Evolutionary conservation across 1,140 invertebrate genomes (phyloP), one percentile per base, ranked within the genome.

Genomic region (Aphidius gifuensis): DNA sequence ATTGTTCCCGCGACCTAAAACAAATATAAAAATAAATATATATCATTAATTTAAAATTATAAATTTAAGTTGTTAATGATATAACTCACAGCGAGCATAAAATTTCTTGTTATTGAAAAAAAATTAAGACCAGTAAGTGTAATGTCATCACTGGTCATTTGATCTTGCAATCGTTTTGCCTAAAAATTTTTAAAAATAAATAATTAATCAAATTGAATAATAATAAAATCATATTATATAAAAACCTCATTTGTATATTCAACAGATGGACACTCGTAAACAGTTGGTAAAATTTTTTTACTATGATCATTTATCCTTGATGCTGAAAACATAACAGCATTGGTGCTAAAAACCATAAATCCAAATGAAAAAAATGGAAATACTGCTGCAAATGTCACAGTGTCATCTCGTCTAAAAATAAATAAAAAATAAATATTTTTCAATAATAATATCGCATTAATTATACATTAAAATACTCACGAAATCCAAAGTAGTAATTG

Each of bases 401-500:
- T 51, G 45, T 70, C 63, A 0, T 43, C 55, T 0, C 71, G 2
- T 32, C 23, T 64, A 8, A 69, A 71, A 66, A 46, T 60, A 62
- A 16, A 50, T 44, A 57, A 55, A 46, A 54, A 61, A 60, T n/a
- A 54, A 56, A 60, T 59, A 43, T 5, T 53, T 32, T 16, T 11
- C 53, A 45, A 5, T 11, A 32, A 32, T 16, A 16, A 16, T 16
- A 16, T 16, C 16, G n/a, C n/a, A 11, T 32, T 16, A 44, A 44
- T 44, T 11, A 8, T 2, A 4, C 23, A 32, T 32, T 3, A 32
- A 32, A 32, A 38, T 51, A 69, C 80, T 83, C 75, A 91, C 90
- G 87, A 85, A 40, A 91, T 74, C 59, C 86, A 88, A 66, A 89
- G 86, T 2, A 90, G 82, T n/a, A 91, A 81, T 69, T 91, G 88